Base-by-base conservation (phyloP, 2,888 invertebrate species). In the Epirrhoe alternata region DNA sequence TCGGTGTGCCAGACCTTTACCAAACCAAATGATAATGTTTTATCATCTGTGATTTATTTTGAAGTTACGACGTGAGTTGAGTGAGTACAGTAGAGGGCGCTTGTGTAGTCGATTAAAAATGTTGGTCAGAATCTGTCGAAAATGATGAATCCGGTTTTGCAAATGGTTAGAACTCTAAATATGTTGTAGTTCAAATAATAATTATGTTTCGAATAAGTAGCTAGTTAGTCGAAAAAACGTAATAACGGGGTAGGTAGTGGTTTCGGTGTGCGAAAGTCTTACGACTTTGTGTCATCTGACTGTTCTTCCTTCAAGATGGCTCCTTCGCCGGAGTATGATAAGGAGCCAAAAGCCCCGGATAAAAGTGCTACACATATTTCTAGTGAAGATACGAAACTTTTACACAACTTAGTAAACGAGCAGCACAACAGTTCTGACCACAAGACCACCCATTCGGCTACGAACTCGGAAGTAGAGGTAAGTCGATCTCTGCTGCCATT, bases 241-340 rank as follows among this genome's bases (percentile, higher is more conserved):
- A 82, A 80, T 73, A 75, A 79, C 82, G 81, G 81, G 83, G 82
- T 80, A 82, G 80, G 80, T 80, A 85, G 90, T 90, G 86, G 81
- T 84, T 86, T 87, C 74, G 83, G 89, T 87, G 91, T 87, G 85
- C 79, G 86, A 88, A 88, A 92, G 91, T 93, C 93, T 88, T 90
- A 91, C 88, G 91, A 93, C 92, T 90, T 65, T 92, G 92, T 93
- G 93, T 93, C 93, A 93, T 93, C 93, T 93, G 93, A 92, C 92
- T 93, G 87, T 87, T 90, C 90, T 92, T 91, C 93, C 91, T 91
- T 90, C 94, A 95, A 95, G 94, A 96, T 96, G 96, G 96, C 96
- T 94, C 96, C 96, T 94, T 95, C 95, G 90, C 96, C 96, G 91
- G 95, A 96, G 90, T 95, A 96, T 93, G 95, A 95, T 93, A 95